phyloP scores from a whole-genome alignment of 1,140 invertebrate genomes.

The Solen grandis region DNA sequence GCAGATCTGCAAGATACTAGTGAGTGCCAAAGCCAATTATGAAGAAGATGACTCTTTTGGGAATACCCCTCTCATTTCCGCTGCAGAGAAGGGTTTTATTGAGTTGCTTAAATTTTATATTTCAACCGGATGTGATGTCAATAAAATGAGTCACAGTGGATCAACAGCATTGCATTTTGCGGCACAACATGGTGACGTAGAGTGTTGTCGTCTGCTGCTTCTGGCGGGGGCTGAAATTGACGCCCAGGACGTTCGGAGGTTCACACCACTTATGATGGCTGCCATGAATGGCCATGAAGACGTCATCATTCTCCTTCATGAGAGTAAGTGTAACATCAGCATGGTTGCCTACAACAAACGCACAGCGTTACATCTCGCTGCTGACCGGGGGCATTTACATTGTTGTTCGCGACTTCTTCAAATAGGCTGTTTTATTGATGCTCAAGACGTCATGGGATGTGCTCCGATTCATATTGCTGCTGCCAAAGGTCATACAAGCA shows the following conservation, averaged over 20 bases:
- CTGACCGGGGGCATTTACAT: conserved; percentile 80
- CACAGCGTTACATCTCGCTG: conserved; percentile 79
- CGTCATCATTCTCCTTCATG: conserved; percentile 71
- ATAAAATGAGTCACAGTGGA: conserved; percentile 78
- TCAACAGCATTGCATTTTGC: conserved; percentile 79
- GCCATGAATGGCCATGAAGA: conserved; percentile 73
- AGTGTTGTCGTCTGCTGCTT: conserved; percentile 70
- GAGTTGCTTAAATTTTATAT: conserved; percentile 91
- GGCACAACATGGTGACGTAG: conserved; percentile 75
- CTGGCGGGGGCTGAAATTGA: conserved; percentile 74
- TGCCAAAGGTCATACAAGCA: conserved; percentile 68
- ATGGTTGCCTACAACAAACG: conserved; percentile 78
- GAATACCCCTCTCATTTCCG: conserved; percentile 93
- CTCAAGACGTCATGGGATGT: conserved; percentile 72
- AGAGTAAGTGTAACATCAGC: conserved; percentile 74
- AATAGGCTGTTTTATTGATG: conserved; percentile 73
- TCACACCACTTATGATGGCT: conserved; percentile 79
- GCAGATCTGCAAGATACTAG: conserved; percentile 81
- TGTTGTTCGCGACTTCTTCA: conserved; percentile 83
- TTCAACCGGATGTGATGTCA: conserved; percentile 84
- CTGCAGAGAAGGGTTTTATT: conserved; percentile 91
- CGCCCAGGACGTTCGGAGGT: conserved; percentile 76
- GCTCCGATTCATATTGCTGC: conserved; percentile 75
- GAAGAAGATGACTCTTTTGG: conserved; percentile 78
- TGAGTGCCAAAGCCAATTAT: conserved; percentile 78